Evolutionary conservation across 2,888 invertebrate species (phyloP), one percentile per base, ranked within the genome.

Genomic region (Folsomia candida): DNA sequence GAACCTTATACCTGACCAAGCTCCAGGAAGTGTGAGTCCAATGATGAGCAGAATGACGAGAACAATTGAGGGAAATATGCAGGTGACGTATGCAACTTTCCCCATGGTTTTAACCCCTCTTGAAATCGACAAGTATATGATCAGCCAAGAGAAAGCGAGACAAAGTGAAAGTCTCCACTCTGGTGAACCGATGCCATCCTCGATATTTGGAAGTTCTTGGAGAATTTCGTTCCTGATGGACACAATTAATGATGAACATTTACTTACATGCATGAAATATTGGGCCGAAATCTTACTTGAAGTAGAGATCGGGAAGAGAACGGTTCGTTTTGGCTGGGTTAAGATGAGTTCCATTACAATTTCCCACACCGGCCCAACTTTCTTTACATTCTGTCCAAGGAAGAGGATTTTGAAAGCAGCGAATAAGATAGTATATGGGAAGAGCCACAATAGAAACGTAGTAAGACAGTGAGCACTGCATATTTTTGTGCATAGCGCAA

Each of bases 51-150:
- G 47, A 18, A 47, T 18, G 18, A 47, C 9, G 47, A 47, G 47
- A 47, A 47, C 47, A 18, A 18, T 18, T 9, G 9, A 47, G 18
- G 47, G 47, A 47, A 47, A n/a, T n/a, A n/a, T n/a, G n/a, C n/a
- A n/a, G n/a, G n/a, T n/a, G n/a, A n/a, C n/a, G n/a, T n/a, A n/a
- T n/a, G n/a, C n/a, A n/a, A n/a, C 90, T 83, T 91, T 92, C 59
- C 92, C 92, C 0, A 91, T 89, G 80, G 90, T 90, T 82, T 89
- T 89, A 0, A 91, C 90, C 9, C 91, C 91, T 73, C 86, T 87
- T n/a, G 89, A 85, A 62, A 91, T 88, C 66, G 91, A 88, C 9
- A 88, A 78, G 81, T 89, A 91, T 29, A 90, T 88, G 1, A 88
- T 82, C 2, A 87, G 63, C 91, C 91, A 92, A 0, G 91, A 86